Conservation (phyloP, 2,113 vertebrate species). For the Mixornis gularis region DNA sequence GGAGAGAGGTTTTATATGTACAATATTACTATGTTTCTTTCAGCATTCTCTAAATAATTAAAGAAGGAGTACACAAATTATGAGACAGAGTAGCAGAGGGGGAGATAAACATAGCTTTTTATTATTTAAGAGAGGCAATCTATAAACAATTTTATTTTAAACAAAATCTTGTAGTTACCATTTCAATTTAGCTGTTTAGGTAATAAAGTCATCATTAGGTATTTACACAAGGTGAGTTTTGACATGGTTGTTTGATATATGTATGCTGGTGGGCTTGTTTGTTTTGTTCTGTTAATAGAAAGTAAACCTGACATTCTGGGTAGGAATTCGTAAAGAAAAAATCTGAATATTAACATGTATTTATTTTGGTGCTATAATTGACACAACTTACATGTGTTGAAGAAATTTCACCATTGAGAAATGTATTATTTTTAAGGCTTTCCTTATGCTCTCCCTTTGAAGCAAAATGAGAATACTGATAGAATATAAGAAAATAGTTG, state of each 20-base stretch:
- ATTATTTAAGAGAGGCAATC: background rate
- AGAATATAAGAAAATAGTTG: background rate
- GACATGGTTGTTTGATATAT: background rate
- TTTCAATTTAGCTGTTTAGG: background rate
- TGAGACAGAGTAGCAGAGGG: background rate
- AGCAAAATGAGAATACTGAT: background rate
- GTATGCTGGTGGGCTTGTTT: background rate
- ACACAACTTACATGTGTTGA: background rate
- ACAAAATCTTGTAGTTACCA: background rate
- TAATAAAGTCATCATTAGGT: background rate
- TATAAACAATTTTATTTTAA: background rate
- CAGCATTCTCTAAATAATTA: background rate
- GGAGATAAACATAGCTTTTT: background rate
- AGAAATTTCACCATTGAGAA: background rate
- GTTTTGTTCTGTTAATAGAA: background rate
- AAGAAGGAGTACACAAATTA: background rate
- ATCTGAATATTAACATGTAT: background rate
- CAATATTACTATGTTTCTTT: background rate
- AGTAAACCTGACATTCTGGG: background rate
- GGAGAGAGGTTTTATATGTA: background rate
- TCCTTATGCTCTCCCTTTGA: background rate
- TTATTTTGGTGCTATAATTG: background rate
- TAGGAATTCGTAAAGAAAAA: background rate
- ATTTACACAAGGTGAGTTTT: background rate
- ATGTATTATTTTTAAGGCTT: background rate